phyloP scores from a whole-genome alignment of 2,888 invertebrate species.

The Azorinus chamasolen region DNA sequence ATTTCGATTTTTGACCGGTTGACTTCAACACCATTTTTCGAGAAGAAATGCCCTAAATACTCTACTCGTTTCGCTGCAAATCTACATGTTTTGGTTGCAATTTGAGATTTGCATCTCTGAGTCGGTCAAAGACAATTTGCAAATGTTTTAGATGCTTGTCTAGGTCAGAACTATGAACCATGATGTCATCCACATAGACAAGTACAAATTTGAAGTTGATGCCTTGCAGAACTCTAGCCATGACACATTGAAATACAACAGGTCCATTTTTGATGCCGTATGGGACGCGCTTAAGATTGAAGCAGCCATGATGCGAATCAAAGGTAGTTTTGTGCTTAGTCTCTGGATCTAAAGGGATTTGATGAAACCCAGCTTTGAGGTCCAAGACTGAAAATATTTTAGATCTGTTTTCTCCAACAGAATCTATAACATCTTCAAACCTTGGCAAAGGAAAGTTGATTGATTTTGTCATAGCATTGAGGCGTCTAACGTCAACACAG shows the following conservation, averaged over 20 bases:
- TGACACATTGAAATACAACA: no score
- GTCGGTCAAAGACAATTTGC: constrained; percentile 32
- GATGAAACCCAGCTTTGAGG: constrained; percentile 29
- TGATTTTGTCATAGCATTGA: constrained; percentile 36
- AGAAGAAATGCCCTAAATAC: constrained; percentile 38
- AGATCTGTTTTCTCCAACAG: constrained; percentile 37
- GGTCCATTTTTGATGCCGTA: no score
- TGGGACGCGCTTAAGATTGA: constrained; percentile 27
- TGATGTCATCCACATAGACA: constrained; percentile 68
- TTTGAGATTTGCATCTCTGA: constrained; percentile 40
- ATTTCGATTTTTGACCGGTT: constrained; percentile 46
- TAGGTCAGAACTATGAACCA: constrained; percentile 37
- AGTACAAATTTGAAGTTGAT: no score
- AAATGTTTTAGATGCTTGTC: constrained; percentile 34
- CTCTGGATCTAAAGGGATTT: constrained; percentile 40
- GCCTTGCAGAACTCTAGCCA: no score
- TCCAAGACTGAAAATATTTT: constrained; percentile 34
- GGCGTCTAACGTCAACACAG: constrained; percentile 49
- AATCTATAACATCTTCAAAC: constrained; percentile 46
- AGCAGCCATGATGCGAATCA: constrained; percentile 29
- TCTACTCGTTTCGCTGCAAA: constrained; percentile 34
- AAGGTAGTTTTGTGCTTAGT: constrained; percentile 40
- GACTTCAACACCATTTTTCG: constrained; percentile 52
- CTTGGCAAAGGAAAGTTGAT: constrained; percentile 51
- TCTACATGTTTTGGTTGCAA: constrained; percentile 45